phyloP scores from a whole-genome alignment of 2,888 invertebrate genomes.

The Heliconius erato region DNA sequence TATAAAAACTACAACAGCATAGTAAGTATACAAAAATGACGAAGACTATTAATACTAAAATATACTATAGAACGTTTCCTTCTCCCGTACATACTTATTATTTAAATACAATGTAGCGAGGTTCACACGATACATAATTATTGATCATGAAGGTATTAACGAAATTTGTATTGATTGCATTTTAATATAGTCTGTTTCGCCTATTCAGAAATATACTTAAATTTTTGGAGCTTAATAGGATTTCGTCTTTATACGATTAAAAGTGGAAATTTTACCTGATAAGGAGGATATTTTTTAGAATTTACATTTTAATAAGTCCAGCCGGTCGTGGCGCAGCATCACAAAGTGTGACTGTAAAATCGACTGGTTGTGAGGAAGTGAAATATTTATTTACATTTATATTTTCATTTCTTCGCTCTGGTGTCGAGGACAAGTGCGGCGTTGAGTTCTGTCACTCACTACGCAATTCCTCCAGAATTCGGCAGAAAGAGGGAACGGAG shows the following conservation, averaged over 20 bases:
- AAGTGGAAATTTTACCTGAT: neutral
- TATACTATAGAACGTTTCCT: slow-evolving; percentile 27
- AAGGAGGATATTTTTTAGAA: neutral
- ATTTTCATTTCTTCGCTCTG: too few relatives aligned
- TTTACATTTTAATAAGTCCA: too few relatives aligned
- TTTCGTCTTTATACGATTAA: neutral
- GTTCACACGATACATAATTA: slow-evolving; percentile 44
- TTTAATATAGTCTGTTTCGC: neutral
- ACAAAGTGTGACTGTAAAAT: too few relatives aligned
- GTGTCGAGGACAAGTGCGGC: too few relatives aligned
- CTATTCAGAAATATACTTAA: neutral
- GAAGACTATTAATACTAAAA: neutral
- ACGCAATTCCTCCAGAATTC: too few relatives aligned
- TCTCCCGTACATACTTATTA: slow-evolving; percentile 19
- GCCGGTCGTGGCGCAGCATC: too few relatives aligned
- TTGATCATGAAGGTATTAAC: slow-evolving; percentile 32
- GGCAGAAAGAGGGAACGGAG: too few relatives aligned
- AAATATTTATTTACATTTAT: too few relatives aligned
- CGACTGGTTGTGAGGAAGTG: too few relatives aligned
- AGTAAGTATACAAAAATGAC: neutral
- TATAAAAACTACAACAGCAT: neutral
- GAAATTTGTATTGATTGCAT: slow-evolving; percentile 19
- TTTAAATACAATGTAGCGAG: slow-evolving; percentile 47
- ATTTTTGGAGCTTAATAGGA: neutral
- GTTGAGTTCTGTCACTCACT: too few relatives aligned